phyloP scores from a whole-genome alignment of 2,113 vertebrate genomes.

The Ardeotis arabs region DNA sequence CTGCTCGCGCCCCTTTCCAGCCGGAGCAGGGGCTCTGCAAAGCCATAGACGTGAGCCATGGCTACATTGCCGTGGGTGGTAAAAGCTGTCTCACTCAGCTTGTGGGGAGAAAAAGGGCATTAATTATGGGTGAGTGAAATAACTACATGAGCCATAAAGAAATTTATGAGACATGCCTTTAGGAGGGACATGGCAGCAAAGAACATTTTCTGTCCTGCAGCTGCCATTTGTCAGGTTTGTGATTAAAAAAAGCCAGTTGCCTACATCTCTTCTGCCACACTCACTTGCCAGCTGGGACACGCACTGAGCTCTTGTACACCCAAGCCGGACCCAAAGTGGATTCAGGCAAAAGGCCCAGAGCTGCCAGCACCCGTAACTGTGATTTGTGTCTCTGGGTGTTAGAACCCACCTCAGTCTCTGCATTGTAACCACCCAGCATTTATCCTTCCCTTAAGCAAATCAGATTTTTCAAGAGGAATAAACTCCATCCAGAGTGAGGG shows the following conservation, averaged over 20 bases:
- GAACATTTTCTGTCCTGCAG: background rate
- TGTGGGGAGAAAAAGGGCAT: background rate
- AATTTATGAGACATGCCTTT: background rate
- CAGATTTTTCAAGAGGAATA: background rate
- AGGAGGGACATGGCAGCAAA: background rate
- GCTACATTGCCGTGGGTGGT: accelerated
- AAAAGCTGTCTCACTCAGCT: background rate
- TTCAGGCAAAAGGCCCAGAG: background rate
- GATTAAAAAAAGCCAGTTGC: background rate
- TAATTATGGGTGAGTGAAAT: background rate
- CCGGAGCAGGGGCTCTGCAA: background rate
- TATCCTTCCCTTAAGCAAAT: background rate
- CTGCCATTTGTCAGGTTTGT: background rate
- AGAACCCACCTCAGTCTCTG: background rate
- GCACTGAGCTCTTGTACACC: accelerated
- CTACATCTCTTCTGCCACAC: background rate
- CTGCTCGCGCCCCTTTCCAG: background rate
- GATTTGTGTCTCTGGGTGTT: background rate
- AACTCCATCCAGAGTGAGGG: background rate
- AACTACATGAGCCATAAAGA: background rate
- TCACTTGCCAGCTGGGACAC: background rate
- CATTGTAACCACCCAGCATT: background rate
- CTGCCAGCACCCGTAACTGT: background rate
- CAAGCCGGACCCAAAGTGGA: background rate
- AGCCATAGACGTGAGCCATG: background rate